Evolutionary conservation across 1,140 invertebrate species (phyloP).

Genomic region (Dufourea novaeangliae): DNA sequence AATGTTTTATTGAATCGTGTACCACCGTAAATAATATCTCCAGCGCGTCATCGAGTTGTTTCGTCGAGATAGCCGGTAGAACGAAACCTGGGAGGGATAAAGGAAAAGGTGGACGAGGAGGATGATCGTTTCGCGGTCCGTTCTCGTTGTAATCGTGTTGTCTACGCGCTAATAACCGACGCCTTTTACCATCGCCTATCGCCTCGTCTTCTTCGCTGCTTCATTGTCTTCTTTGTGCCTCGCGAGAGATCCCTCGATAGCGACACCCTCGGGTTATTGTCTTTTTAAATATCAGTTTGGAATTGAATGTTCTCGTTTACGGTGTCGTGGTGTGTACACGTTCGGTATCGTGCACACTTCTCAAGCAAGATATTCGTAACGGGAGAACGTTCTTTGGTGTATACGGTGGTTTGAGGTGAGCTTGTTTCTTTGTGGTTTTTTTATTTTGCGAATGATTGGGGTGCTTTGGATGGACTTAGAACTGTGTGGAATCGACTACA

Average conservation of each 20-base stretch:
- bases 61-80: neutral
- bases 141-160: constrained; percentile 46
- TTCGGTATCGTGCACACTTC: too few species aligned
- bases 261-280: constrained; percentile 22
- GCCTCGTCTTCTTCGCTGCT: constrained; percentile 19
- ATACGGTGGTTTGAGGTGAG: too few species aligned
- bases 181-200: constrained; percentile 42
- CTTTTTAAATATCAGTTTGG: neutral
- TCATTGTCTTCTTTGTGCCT: constrained; percentile 28
- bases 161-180: constrained; percentile 52
- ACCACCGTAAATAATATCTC: constrained; percentile 72
- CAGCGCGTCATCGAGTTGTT: constrained; percentile 66
- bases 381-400: too few species aligned
- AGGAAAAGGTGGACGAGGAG: neutral
- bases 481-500: too few species aligned
- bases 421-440: too few species aligned
- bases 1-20: constrained; percentile 78
- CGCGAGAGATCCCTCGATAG: constrained; percentile 32
- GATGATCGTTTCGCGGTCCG: constrained; percentile 29
- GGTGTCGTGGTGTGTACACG: too few species aligned
- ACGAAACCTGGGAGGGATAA: constrained; percentile 5
- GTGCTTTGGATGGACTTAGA: too few species aligned
- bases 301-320: constrained; percentile 11
- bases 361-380: too few species aligned
- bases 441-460: too few species aligned